Conservation (phyloP, 2,113 vertebrate species). For the Hypocryptadius cinnamomeus region DNA sequence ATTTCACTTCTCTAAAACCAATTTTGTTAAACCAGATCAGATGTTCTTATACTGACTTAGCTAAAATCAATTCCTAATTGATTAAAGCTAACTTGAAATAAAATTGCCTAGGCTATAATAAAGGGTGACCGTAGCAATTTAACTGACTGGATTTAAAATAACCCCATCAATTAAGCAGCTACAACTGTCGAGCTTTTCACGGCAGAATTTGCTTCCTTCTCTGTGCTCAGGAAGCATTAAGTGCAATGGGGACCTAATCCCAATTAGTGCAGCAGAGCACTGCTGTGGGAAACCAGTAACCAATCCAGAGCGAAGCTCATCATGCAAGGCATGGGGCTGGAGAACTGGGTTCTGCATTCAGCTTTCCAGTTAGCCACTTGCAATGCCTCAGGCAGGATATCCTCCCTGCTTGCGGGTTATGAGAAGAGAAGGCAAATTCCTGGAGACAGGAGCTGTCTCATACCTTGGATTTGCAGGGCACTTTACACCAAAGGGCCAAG, state of each 20-base stretch:
- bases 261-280: background rate
- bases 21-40: conserved; percentile 40
- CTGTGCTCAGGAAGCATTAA: conserved; percentile 1
- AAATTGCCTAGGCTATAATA: conserved; percentile 44
- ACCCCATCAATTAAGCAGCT: conserved; percentile 37
- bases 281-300: background rate
- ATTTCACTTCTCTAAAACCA: conserved; percentile 12
- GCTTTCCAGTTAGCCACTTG: background rate
- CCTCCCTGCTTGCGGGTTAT: background rate
- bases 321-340: rapidly evolving
- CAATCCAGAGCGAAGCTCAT: background rate
- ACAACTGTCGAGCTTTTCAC: background rate
- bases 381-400: background rate
- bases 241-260: background rate
- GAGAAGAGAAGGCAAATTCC: background rate
- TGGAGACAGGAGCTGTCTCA: background rate
- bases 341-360: background rate
- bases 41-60: conserved; percentile 33
- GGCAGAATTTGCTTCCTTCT: conserved; percentile 6
- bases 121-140: conserved; percentile 13
- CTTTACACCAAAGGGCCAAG: background rate
- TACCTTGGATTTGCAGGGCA: background rate
- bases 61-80: conserved; percentile 58
- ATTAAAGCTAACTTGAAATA: conserved; percentile 52
- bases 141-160: conserved; percentile 55